Base-by-base conservation (phyloP, 2,113 vertebrate genomes). In the Arvicanthis niloticus region DNA sequence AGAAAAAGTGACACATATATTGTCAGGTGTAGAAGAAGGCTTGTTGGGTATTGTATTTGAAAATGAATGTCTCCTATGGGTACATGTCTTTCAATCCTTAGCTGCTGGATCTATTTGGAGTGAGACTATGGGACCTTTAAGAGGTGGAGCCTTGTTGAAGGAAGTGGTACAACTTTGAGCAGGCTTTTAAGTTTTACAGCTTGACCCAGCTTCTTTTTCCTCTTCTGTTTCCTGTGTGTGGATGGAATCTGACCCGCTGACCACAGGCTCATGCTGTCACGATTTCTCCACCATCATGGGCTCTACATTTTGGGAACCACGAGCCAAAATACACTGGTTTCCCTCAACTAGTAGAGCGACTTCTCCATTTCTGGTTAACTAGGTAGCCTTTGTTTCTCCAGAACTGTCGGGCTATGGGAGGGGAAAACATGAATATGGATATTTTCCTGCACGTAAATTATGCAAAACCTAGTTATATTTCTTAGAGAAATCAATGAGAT, bases 401-500 rank as follows among this genome's bases (percentile, higher is more conserved):
- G 88, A 90, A 90, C 90, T 42, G 62, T 51, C 62, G 42, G 85
- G n/a, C 31, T 81, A 10, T 48, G 3, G 7, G n/a, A 34, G 21
- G 40, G 31, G 60, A 26, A 51, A 87, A 26, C 53, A 68, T 51
- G 60, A 31, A 56, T 60, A 7, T 34, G 21, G 4, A 17, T 40
- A 12, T 51, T 91, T 87, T 34, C 15, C 9, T 89, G 65, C 19
- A 42, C 13, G 21, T 93, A 96, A 37, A 56, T 58, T 76, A 80
- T 88, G 34, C 40, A 53, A 95, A 89, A 72, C 56, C 70, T 88
- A 56, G 56, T 93, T 96, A 67, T 58, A 62, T 95, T 96, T 80
- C 94, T 85, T 84, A 84, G 73, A 78, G 93, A 95, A 95, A 95
- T 97, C 94, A 92, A 37, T 97, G 96, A 60, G n/a, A 24, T 53